Conservation (phyloP, 2,888 invertebrate genomes). For the Antheraea yamamai region DNA sequence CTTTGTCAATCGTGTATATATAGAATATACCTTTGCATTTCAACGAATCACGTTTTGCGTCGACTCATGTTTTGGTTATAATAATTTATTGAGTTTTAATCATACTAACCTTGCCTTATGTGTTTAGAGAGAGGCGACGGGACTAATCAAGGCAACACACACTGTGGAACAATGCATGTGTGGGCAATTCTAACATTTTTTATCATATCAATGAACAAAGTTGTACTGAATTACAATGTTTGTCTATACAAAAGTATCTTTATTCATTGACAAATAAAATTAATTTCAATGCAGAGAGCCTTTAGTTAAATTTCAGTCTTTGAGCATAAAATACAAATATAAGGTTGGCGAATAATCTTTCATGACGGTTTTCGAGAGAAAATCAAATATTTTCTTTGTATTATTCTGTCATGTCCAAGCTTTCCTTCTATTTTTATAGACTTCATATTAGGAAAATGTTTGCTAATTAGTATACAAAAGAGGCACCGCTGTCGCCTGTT, state of each 20-base stretch:
- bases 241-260: neutral
- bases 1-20: slow-evolving; percentile 16
- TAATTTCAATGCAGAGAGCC: too few relatives aligned
- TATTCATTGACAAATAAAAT: neutral
- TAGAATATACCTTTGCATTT: slow-evolving; percentile 17
- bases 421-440: too few relatives aligned
- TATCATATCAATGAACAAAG: slow-evolving; percentile 21
- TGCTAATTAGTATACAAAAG: too few relatives aligned
- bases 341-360: too few relatives aligned
- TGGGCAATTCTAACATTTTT: slow-evolving; percentile 41
- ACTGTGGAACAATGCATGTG: slow-evolving; percentile 46
- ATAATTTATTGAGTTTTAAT: slow-evolving; percentile 39
- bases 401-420: too few relatives aligned
- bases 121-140: slow-evolving; percentile 48
- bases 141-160: slow-evolving; percentile 50
- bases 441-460: too few relatives aligned
- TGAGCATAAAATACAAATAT: too few relatives aligned
- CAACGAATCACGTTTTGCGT: slow-evolving; percentile 16
- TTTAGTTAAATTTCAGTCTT: too few relatives aligned
- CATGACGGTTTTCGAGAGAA: too few relatives aligned
- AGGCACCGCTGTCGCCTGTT: too few relatives aligned
- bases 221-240: slow-evolving; percentile 13
- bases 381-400: too few relatives aligned
- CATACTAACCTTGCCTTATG: slow-evolving; percentile 44
- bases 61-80: slow-evolving; percentile 33